A percentile compares a stretch with the other conserved stretches of the same genome.
Conservation (phyloP, 2,888 invertebrate species). For the Hybos culiciformis region DNA sequence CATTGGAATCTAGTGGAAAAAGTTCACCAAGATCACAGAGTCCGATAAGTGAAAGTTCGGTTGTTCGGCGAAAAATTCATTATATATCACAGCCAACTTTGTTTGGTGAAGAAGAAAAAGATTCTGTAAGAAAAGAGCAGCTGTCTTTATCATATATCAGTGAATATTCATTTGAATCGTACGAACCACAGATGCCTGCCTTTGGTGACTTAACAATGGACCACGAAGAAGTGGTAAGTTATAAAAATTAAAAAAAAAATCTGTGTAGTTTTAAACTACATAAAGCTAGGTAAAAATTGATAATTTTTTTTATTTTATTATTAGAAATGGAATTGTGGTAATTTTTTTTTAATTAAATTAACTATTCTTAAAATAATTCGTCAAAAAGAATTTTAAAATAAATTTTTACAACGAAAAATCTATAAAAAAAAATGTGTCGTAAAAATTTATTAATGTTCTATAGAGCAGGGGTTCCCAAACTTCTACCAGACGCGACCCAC, state of each 20-base stretch:
- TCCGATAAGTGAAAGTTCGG: constrained; percentile 32
- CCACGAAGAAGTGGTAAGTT: constrained; percentile 34
- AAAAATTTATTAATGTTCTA: too few species aligned
- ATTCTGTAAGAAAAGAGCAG: constrained; percentile 27
- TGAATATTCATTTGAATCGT: constrained; percentile 39
- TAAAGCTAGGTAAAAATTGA: too few species aligned
- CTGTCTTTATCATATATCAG: constrained; percentile 27
- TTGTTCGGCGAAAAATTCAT: constrained; percentile 37
- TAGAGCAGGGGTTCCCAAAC: too few species aligned
- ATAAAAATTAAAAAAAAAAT: too few species aligned
- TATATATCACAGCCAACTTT: constrained; percentile 42
- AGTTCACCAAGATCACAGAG: constrained; percentile 23
- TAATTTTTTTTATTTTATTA: not conserved
- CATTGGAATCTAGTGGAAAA: constrained; percentile 15
- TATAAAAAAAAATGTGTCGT: too few species aligned
- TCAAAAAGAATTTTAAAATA: too few species aligned
- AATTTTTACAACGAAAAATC: too few species aligned
- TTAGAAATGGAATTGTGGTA: not conserved
- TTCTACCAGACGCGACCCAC: too few species aligned
- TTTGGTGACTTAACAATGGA: constrained; percentile 35
- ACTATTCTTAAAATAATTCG: not conserved
- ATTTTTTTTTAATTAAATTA: not conserved
- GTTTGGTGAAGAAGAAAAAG: constrained; percentile 38
- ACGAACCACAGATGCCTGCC: constrained; percentile 38
- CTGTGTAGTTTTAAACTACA: too few species aligned